Evolutionary conservation across 2,888 invertebrate species (phyloP).

Genomic region (Kryphioiulus occultus): DNA sequence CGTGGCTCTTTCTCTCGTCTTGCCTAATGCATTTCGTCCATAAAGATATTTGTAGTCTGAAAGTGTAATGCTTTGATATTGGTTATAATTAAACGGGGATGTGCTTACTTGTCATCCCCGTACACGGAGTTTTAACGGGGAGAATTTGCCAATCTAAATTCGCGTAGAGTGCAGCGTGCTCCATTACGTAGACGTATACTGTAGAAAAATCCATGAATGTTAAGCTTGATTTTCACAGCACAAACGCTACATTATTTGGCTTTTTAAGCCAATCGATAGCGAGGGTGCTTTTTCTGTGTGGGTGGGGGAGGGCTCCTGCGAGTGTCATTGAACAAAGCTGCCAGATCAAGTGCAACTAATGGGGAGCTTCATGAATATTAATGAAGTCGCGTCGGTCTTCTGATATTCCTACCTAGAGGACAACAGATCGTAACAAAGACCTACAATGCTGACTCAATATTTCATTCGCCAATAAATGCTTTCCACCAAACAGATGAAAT

Average conservation of each 20-base stretch:
- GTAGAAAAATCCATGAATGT: conserved; percentile 27
- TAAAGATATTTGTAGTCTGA: conserved; percentile 19
- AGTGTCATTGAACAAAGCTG: conserved; percentile 47
- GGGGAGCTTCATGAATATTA: conserved; percentile 46
- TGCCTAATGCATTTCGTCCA: background rate
- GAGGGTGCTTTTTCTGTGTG: background rate
- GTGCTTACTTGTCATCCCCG: background rate
- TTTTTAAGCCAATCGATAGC: conserved; percentile 44
- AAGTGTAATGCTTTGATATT: conserved; percentile 24
- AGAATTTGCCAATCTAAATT: background rate
- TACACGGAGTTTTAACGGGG: background rate
- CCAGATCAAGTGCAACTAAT: conserved; percentile 45
- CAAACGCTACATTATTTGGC: conserved; percentile 43
- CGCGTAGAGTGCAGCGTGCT: background rate
- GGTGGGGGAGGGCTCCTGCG: conserved; percentile 7
- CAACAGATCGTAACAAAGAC: background rate
- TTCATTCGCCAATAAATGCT: conserved; percentile 20
- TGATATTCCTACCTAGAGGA: background rate
- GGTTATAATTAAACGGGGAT: background rate
- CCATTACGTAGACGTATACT: background rate
- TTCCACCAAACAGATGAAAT: background rate
- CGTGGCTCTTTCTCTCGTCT: background rate
- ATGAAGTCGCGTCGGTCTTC: conserved; percentile 13
- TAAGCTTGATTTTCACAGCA: conserved; percentile 37
- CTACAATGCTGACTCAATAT: background rate